These are phyloP conservation scores for Pempheris klunzingeri DNA, from an alignment of 2,797 vertebrate species.

Conservation along the genomic window DNA sequence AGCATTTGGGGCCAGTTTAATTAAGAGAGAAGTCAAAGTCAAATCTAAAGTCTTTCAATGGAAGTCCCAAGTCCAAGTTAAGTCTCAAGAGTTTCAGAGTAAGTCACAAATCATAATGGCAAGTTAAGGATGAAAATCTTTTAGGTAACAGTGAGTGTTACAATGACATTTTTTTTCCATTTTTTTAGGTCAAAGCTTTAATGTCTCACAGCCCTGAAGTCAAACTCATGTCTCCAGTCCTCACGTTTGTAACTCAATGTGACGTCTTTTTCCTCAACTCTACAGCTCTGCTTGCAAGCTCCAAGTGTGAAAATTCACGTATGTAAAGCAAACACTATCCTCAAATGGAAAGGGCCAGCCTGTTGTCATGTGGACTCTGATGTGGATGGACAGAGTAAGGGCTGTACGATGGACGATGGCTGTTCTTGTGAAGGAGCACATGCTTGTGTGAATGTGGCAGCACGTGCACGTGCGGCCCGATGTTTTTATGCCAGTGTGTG, in stretches of 20 bases:
- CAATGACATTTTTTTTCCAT: not conserved
- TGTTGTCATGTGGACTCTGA: conserved; percentile 42
- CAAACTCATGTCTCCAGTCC: not conserved
- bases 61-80: not conserved
- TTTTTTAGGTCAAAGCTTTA: conserved; percentile 4
- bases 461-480: conserved; percentile 20
- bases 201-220: not conserved
- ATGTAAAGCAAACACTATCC: not conserved
- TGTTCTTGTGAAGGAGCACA: conserved; percentile 48
- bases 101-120: no score
- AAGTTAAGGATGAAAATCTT: not conserved
- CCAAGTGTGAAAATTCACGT: not conserved
- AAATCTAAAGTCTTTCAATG: not conserved
- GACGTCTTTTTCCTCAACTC: not conserved
- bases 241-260: not conserved
- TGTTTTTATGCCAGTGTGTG: conserved; percentile 53
- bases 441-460: conserved; percentile 55
- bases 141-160: not conserved
- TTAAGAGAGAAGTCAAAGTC: not conserved
- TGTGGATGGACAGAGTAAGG: conserved; percentile 44
- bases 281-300: conserved; percentile 35
- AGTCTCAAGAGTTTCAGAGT: not conserved
- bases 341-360: conserved; percentile 48
- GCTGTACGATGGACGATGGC: conserved; percentile 28
- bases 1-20: no score